A percentile compares a stretch with the other conserved stretches of the same genome.
phyloP scores from a whole-genome alignment of 2,113 vertebrate species.

The Pantherophis guttatus region DNA sequence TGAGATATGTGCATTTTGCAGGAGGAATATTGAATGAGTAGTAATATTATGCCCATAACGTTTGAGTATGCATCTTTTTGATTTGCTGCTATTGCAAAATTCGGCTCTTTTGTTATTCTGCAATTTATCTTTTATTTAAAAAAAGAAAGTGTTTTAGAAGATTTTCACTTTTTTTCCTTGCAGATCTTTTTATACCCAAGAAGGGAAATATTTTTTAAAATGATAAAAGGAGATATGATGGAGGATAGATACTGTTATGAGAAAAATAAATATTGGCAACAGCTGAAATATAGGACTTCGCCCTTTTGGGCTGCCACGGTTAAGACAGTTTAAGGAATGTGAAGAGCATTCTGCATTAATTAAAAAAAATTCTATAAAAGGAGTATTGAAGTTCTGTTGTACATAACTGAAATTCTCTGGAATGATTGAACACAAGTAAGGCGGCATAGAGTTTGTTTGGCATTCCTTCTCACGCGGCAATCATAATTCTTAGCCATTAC shows the following conservation, averaged over 20 bases:
- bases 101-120: neutral
- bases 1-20: neutral
- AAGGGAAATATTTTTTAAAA: neutral
- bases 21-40: neutral
- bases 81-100: neutral
- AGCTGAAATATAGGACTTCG: neutral
- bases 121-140: neutral
- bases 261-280: neutral
- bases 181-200: neutral
- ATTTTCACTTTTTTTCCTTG: neutral
- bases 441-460: neutral
- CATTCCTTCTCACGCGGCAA: rapidly evolving
- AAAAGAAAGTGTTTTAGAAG: neutral
- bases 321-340: constrained; percentile 1
- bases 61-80: neutral
- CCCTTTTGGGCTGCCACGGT: neutral
- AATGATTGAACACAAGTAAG: neutral
- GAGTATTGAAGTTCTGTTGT: neutral
- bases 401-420: constrained; percentile 16
- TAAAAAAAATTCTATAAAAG: constrained; percentile 17
- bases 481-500: neutral
- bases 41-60: neutral
- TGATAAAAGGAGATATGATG: neutral
- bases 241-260: neutral
- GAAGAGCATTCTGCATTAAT: constrained; percentile 30